Conservation (phyloP, 2,113 vertebrate species). For the Planiliza haematocheilus region DNA sequence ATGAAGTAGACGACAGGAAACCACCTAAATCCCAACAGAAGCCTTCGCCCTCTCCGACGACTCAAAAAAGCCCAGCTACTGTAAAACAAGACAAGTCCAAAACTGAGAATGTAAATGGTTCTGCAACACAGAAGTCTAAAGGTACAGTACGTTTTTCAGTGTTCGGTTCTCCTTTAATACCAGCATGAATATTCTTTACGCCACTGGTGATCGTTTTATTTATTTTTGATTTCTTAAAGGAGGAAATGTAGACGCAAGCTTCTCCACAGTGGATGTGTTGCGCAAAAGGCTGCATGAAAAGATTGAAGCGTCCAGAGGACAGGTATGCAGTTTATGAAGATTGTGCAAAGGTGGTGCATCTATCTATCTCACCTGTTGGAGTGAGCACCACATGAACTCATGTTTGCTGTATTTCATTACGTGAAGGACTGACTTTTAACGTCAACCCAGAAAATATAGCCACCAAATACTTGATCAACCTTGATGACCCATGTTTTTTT, state of each 20-base stretch:
- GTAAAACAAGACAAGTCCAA: constrained; percentile 21
- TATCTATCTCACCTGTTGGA: too few relatives aligned
- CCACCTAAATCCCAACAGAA: constrained; percentile 58
- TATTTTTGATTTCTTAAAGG: constrained; percentile 64
- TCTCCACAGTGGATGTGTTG: constrained; percentile 87
- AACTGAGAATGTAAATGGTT: constrained; percentile 23
- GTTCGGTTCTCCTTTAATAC: not conserved
- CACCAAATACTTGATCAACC: not conserved
- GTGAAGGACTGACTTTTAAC: not conserved
- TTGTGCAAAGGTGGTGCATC: too few relatives aligned
- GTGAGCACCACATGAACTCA: too few relatives aligned
- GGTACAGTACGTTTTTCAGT: constrained; percentile 33
- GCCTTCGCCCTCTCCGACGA: not conserved
- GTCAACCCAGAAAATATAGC: not conserved
- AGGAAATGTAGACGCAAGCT: constrained; percentile 52
- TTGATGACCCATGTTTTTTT: not conserved
- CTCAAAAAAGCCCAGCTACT: constrained; percentile 33
- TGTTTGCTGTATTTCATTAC: too few relatives aligned
- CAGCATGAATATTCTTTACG: not conserved
- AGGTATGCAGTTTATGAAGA: constrained; percentile 78
- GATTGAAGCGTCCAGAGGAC: constrained; percentile 89
- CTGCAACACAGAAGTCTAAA: constrained; percentile 22
- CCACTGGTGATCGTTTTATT: not conserved
- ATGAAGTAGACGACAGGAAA: constrained; percentile 43
- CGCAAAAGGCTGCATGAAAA: constrained; percentile 92